Evolutionary conservation across 2,888 invertebrate species (phyloP), one percentile per base, ranked within the genome.

Genomic region (Pollenia labialis): DNA sequence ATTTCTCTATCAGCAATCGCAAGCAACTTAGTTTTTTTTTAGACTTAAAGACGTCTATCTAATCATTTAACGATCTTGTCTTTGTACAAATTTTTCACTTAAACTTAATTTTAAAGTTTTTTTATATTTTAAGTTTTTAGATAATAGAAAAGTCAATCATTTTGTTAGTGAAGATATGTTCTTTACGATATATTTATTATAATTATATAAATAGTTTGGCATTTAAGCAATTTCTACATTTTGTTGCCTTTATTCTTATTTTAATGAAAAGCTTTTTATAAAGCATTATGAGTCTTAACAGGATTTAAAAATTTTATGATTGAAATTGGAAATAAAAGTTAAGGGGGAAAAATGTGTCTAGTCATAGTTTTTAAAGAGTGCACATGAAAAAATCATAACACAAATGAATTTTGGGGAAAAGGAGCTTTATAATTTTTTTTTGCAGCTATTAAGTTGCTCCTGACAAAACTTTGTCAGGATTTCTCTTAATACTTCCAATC

Each of bases 61-160:
- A 40, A 81, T 71, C 68, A 48, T 62, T 80, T 71, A 40, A 60
- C 69, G 71, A 68, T 56, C 40, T 62, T 64, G 16, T 56, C 50
- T 76, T 69, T 32, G 18, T 71, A 48, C 58, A 60, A 71, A 60
- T 18, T 66, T 64, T 62, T 54, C 46, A 72, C 52, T 71, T 32
- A 10, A 42, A 62, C 9, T 64, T 6, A 52, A 14, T 46, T 54
- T 32, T 32, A 50, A 11, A 23, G 8, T 8, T 16, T 11, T 74
- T n/a, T 76, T 69, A 1, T 10, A 46, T 62, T 66, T 58, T 18
- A 50, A n/a, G 12, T 16, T 18, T 23, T 54, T 32, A 12, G 40
- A 48, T 69, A 62, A 75, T 32, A 40, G 42, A 68, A 81, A 82
- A 82, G 79, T 77, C 85, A 85, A 85, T 85, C 72, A 85, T 10